These are phyloP conservation scores for Pachyrhynchus sulphureomaculatus DNA, from an alignment of 1,140 invertebrate species.

Conservation along the genomic window DNA sequence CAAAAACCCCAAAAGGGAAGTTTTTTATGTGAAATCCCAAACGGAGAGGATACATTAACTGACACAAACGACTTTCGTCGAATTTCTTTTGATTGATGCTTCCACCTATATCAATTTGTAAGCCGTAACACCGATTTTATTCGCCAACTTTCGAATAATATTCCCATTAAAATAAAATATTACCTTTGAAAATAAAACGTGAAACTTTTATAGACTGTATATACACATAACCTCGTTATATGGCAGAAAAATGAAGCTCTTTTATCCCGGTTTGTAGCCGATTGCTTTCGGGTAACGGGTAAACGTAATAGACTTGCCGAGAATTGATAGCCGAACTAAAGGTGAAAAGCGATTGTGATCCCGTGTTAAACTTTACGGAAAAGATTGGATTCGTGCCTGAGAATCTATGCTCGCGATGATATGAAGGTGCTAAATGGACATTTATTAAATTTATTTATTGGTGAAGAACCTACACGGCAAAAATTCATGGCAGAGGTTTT, in stretches of 20 bases:
- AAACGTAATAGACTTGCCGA: conserved; percentile 46
- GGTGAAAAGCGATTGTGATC: conserved; percentile 48
- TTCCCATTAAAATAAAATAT: conserved; percentile 32
- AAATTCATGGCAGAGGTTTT: no score
- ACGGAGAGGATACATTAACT: no score
- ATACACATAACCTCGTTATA: conserved; percentile 43
- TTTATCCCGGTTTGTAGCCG: conserved; percentile 44
- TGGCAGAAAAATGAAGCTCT: conserved; percentile 45
- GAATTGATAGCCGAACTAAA: conserved; percentile 48
- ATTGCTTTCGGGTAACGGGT: conserved; percentile 41
- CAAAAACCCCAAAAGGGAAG: no score
- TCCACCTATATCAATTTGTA: conserved; percentile 34
- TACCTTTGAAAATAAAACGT: conserved; percentile 30
- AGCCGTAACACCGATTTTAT: conserved; percentile 31
- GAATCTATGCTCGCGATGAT: conserved; percentile 24
- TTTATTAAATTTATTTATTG: not conserved
- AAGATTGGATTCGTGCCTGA: conserved; percentile 45
- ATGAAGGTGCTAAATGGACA: conserved; percentile 7
- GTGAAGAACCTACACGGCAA: no score
- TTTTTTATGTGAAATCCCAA: no score
- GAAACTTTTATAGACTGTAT: conserved; percentile 40
- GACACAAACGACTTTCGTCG: not conserved
- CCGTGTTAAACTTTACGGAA: conserved; percentile 41
- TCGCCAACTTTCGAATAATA: conserved; percentile 31
- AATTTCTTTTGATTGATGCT: conserved; percentile 25